Conservation (phyloP, 2,888 invertebrate species). For the Eupithecia tripunctaria region DNA sequence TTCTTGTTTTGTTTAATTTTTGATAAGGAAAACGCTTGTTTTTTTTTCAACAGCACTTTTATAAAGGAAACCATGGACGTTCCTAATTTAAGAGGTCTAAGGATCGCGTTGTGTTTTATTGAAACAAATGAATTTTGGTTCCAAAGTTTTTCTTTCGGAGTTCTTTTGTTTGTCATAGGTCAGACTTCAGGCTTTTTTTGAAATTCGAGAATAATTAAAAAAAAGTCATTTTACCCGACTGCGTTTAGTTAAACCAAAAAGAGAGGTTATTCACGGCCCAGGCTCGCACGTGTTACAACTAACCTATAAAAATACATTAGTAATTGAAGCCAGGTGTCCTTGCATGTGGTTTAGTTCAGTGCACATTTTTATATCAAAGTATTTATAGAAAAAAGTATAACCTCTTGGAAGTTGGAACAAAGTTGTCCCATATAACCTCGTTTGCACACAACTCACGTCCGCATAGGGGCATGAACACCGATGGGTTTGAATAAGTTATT, state of each 20-base stretch:
- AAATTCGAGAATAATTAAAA: background rate
- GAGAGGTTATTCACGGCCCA: background rate
- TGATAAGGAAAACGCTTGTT: conserved; percentile 32
- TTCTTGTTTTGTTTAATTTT: conserved; percentile 40
- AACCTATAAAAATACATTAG: background rate
- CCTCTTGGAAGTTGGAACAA: conserved; percentile 49
- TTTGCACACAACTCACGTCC: conserved; percentile 59
- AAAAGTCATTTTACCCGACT: background rate
- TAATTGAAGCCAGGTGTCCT: conserved; percentile 34
- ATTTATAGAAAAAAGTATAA: conserved; percentile 53
- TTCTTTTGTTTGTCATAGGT: background rate
- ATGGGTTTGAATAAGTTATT: conserved; percentile 67
- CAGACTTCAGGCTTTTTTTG: background rate
- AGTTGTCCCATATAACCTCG: conserved; percentile 58
- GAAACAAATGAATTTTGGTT: conserved; percentile 15
- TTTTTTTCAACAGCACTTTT: conserved; percentile 19
- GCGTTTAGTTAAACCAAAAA: too few species aligned
- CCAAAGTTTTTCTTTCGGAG: conserved; percentile 10
- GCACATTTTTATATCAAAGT: conserved; percentile 50
- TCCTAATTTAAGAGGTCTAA: conserved; percentile 9
- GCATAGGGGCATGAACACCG: conserved; percentile 53
- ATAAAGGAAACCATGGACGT: conserved; percentile 19
- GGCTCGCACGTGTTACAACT: background rate
- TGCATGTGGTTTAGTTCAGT: conserved; percentile 40
- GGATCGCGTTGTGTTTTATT: conserved; percentile 15